These are phyloP conservation scores for human DNA, from an alignment of 2,113 vertebrate genomes.

Conservation along the genomic window GRCh38 chr4:98675501-98676000, in stretches of 20 bases:
- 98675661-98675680: no score
- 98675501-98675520: no score
- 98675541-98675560: no score
- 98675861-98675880: not conserved
- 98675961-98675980: not conserved
- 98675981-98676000: not conserved
- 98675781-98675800: not conserved
- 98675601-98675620: no score
- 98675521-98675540: no score
- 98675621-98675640: no score
- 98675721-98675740: no score
- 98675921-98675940: not conserved
- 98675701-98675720: no score
- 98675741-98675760: not conserved
- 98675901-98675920: not conserved
- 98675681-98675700: no score
- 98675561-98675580: no score
- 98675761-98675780: not conserved
- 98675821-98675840: not conserved
- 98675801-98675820: not conserved
- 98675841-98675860: not conserved
- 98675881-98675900: not conserved
- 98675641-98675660: no score
- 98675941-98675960: not conserved
- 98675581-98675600: no score